These are phyloP conservation scores for Cosmorhoe ocellata DNA, from an alignment of 2,888 invertebrate genomes.

Conservation along the genomic window DNA sequence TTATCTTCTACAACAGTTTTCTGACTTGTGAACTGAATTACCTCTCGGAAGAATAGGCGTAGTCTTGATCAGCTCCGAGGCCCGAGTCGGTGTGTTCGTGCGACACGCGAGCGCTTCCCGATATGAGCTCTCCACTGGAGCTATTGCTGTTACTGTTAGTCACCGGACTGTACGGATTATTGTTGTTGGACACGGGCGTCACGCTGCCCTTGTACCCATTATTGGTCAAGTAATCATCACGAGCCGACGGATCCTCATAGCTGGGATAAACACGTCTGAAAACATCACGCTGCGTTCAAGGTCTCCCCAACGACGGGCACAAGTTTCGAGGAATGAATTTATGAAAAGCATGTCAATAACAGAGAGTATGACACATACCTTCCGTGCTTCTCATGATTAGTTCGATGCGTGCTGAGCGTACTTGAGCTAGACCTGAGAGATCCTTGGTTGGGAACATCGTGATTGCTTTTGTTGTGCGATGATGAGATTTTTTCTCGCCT, in stretches of 20 bases:
- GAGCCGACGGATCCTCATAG: slow-evolving; percentile 63
- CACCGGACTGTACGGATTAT: slow-evolving; percentile 77
- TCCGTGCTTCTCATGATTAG: slow-evolving; percentile 76
- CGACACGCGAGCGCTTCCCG: slow-evolving; percentile 82
- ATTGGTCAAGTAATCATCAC: slow-evolving; percentile 71
- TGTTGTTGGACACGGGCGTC: slow-evolving; percentile 67
- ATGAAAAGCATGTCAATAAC: neutral
- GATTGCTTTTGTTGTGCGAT: slow-evolving; percentile 60
- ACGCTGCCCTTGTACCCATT: slow-evolving; percentile 72
- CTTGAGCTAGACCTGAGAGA: slow-evolving; percentile 84
- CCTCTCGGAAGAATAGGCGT: slow-evolving; percentile 87
- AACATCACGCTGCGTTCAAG: slow-evolving; percentile 41
- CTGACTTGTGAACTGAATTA: slow-evolving; percentile 43
- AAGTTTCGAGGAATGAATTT: neutral
- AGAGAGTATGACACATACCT: slow-evolving; percentile 48
- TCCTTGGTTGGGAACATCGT: slow-evolving; percentile 72
- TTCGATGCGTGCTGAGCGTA: slow-evolving; percentile 81
- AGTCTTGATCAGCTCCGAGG: slow-evolving; percentile 89
- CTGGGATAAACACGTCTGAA: slow-evolving; percentile 72
- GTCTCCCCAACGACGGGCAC: slow-evolving; percentile 27
- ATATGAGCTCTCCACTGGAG: slow-evolving; percentile 77
- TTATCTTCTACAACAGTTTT: neutral
- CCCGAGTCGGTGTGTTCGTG: slow-evolving; percentile 91
- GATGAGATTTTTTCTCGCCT: slow-evolving; percentile 68
- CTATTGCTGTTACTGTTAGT: slow-evolving; percentile 80